Evolutionary conservation across 2,113 vertebrate species (phyloP).

Genomic region (Hepsetus odoe): DNA sequence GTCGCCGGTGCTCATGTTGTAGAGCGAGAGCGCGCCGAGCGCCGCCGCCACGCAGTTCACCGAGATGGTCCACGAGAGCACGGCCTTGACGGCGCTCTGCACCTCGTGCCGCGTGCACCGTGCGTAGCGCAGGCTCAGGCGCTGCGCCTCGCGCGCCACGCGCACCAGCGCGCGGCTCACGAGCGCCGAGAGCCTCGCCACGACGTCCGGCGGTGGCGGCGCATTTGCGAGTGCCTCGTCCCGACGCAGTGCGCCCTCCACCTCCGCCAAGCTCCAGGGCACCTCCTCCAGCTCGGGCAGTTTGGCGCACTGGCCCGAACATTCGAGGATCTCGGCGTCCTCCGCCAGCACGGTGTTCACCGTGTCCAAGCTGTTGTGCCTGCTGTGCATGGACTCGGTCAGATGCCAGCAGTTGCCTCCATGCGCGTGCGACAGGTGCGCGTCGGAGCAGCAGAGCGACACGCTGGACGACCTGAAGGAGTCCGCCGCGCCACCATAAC

Average conservation of each 20-base stretch:
- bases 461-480: constrained; percentile 82
- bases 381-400: constrained; percentile 96
- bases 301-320: constrained; percentile 84
- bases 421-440: constrained; percentile 73
- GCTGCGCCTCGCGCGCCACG: constrained; percentile 78
- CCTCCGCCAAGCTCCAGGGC: constrained; percentile 79
- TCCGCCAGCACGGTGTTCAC: constrained; percentile 91
- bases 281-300: constrained; percentile 80
- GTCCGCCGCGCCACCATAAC: constrained; percentile 83
- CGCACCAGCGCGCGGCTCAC: constrained; percentile 80
- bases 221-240: constrained; percentile 71
- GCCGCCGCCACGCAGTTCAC: constrained; percentile 77
- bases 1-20: constrained; percentile 79
- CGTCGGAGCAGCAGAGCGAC: constrained; percentile 80
- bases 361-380: constrained; percentile 96
- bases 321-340: constrained; percentile 89
- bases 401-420: constrained; percentile 91
- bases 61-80: constrained; percentile 80
- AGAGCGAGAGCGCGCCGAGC: constrained; percentile 77
- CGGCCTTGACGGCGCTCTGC: constrained; percentile 77
- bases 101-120: constrained; percentile 80
- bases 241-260: constrained; percentile 73
- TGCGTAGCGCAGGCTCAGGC: constrained; percentile 78
- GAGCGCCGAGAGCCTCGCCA: constrained; percentile 85
- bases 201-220: constrained; percentile 73